Base-by-base conservation (phyloP, 2,797 vertebrate genomes). In the Labeo calbasu region DNA sequence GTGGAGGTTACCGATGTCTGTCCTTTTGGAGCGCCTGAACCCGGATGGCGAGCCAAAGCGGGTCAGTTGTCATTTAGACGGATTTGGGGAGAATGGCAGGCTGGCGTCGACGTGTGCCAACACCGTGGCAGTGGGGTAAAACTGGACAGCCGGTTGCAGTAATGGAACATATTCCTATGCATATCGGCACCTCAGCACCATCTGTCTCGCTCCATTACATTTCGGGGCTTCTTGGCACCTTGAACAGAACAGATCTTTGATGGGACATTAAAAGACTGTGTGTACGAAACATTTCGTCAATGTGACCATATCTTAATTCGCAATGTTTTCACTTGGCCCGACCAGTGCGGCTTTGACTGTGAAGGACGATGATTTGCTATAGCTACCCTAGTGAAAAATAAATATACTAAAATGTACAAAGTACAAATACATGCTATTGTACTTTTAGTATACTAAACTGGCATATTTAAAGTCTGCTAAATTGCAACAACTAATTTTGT, bases 1-100 rank as follows among this genome's bases (percentile, higher is more conserved):
- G 85, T 85, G 85, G 83, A 88, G 89, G 87, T 91, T 92, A 90
- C 85, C 32, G 84, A 75, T 85, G 82, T 66, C 77, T 77, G 85
- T 86, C 86, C 88, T 88, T 83, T 86, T 85, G 87, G 71, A 85
- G 68, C 17, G 57, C n/a, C 63, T 70, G 51, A 48, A 85, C 81
- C 81, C 36, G 51, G 63, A 25, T 25, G 73, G 82, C 17, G 88
- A 66, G 55, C 78, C 70, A 84, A 87, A 76, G 86, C 46, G 10
- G 55, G 87, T 73, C 79, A 84, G 79, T 81, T 89, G 23, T 83
- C 82, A 88, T 86, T 87, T 57, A 77, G 84, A 87, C 17, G 83
- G 69, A 86, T 85, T 84, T 72, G 66, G 81, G 55, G 32, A 79
- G 77, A 88, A 77, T 80, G 86, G 81, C 69, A 85, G 32, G 8